Evolutionary conservation across 2,797 vertebrate species (phyloP).

Genomic region (Anas flavirostris): DNA sequence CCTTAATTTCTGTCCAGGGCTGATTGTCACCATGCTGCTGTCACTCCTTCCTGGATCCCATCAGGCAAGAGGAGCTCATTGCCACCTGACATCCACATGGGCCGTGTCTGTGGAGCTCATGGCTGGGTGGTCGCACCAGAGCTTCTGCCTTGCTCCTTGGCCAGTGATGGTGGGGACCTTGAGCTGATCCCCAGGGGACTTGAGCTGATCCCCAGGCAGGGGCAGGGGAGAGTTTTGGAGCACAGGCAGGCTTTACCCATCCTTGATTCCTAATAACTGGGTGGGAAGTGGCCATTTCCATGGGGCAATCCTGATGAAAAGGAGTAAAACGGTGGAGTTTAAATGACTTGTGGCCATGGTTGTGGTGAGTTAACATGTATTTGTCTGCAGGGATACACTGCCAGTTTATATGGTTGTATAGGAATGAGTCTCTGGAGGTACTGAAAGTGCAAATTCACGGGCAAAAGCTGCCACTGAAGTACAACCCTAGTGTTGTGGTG

Average conservation of each 20-base stretch:
- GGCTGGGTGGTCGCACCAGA: background rate
- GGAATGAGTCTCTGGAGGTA: background rate
- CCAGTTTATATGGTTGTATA: background rate
- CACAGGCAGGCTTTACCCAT: background rate
- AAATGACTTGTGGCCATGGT: background rate
- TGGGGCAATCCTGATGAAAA: background rate
- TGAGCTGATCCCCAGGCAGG: background rate
- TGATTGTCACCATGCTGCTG: background rate
- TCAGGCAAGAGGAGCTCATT: background rate
- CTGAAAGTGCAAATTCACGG: background rate
- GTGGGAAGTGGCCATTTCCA: background rate
- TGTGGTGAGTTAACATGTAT: fast-evolving
- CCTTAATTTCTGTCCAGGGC: background rate
- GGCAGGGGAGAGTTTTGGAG: background rate
- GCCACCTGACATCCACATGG: background rate
- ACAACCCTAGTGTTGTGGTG: background rate
- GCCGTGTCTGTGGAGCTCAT: background rate
- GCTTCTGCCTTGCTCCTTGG: background rate
- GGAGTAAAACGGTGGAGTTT: background rate
- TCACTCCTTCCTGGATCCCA: background rate
- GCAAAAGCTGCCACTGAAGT: background rate
- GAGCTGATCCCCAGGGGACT: background rate
- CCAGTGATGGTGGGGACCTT: too few relatives aligned
- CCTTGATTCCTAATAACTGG: background rate
- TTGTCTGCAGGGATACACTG: background rate